A percentile compares a stretch with the other conserved stretches of the same genome.
These are phyloP conservation scores for Chondrosia reniformis DNA, from an alignment of 37 sponge, comb jelly and placozoan species.

Conservation along the genomic window DNA sequence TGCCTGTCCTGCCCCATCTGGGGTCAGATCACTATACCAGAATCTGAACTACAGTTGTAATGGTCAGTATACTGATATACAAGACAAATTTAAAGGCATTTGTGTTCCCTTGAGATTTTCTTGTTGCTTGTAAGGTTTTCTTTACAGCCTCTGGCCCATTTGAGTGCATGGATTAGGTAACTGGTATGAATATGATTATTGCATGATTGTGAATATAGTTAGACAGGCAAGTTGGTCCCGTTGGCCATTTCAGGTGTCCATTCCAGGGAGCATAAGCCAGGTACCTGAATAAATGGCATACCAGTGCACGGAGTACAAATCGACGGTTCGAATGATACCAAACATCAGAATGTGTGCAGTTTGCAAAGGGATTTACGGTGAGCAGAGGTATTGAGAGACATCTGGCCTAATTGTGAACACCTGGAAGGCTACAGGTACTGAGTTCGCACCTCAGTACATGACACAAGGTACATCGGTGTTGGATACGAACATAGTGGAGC, in stretches of 20 bases:
- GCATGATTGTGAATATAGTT: too few relatives aligned
- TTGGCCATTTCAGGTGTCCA: neutral
- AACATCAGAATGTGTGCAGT: neutral
- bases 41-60: too few relatives aligned
- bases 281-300: neutral
- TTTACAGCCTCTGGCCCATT: too few relatives aligned
- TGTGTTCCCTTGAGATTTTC: too few relatives aligned
- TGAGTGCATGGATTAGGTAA: too few relatives aligned
- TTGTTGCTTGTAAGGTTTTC: too few relatives aligned
- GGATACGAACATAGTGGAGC: neutral
- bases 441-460: neutral
- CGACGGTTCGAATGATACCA: neutral
- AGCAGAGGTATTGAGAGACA: conserved; percentile 9
- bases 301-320: neutral
- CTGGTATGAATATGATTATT: too few relatives aligned
- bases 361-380: neutral
- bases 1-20: too few relatives aligned
- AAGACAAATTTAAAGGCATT: too few relatives aligned
- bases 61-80: too few relatives aligned
- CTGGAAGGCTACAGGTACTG: conserved; percentile 3
- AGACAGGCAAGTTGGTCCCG: too few relatives aligned
- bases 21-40: too few relatives aligned
- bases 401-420: neutral
- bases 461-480: neutral
- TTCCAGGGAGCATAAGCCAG: neutral